Conservation (phyloP, 92 coral and sea anemone species). For the Diadumene lineata region DNA sequence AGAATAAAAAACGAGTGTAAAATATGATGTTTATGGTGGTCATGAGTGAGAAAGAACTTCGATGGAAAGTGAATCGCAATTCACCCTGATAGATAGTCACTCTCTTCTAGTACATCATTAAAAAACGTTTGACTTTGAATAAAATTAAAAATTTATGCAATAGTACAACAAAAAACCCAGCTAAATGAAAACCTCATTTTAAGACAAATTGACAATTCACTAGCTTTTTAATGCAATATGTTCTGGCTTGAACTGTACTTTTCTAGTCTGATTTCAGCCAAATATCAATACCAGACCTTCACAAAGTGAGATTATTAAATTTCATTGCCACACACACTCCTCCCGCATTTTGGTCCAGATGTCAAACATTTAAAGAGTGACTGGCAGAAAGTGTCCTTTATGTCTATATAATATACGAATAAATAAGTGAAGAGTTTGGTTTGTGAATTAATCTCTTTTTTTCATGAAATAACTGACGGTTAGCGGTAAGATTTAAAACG, state of each 20-base stretch:
- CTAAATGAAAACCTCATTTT: background rate
- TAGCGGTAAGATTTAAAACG: background rate
- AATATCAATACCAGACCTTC: too few relatives aligned
- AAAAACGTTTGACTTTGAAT: background rate
- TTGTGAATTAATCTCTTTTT: background rate
- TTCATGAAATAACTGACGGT: background rate
- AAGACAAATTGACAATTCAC: background rate
- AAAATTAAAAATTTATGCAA: constrained; percentile 4
- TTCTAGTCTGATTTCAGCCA: too few relatives aligned
- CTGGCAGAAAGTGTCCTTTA: too few relatives aligned
- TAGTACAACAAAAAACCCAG: background rate
- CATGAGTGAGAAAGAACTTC: background rate
- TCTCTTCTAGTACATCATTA: constrained; percentile 6
- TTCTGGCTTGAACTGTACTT: background rate
- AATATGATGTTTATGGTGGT: background rate
- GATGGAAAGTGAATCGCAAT: background rate
- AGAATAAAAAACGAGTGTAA: background rate
- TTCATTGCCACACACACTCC: too few relatives aligned
- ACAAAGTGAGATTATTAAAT: too few relatives aligned
- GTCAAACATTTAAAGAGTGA: too few relatives aligned
- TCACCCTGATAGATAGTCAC: too few relatives aligned
- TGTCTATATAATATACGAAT: too few relatives aligned
- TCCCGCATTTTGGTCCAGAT: too few relatives aligned
- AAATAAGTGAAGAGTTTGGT: background rate
- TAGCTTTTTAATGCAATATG: background rate